A percentile compares a stretch with the other conserved stretches of the same genome.
Evolutionary conservation across 2,888 invertebrate species (phyloP).

Genomic region (Apotomis betuletana): DNA sequence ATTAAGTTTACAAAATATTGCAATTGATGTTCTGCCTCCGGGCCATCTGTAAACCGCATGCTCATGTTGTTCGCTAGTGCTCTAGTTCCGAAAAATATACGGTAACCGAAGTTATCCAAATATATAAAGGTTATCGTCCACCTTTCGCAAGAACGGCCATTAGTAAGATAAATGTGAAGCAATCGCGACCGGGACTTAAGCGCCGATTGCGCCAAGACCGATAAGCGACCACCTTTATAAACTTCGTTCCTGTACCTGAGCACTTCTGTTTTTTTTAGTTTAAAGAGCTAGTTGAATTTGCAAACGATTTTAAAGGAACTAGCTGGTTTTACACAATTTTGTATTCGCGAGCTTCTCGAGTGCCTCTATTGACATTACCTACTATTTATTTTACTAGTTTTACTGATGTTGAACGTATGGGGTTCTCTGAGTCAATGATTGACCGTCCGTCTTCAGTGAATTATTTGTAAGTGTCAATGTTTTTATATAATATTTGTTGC

Average conservation of each 20-base stretch:
- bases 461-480: too few relatives aligned
- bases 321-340: too few relatives aligned
- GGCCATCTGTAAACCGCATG: too few relatives aligned
- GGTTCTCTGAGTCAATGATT: too few relatives aligned
- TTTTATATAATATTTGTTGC: too few relatives aligned
- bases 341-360: too few relatives aligned
- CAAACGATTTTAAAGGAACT: not conserved
- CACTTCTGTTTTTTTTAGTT: not conserved
- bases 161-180: constrained; percentile 33
- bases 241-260: constrained; percentile 12
- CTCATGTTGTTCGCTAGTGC: not conserved
- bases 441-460: too few relatives aligned
- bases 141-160: constrained; percentile 23
- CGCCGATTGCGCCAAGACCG: constrained; percentile 16
- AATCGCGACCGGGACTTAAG: constrained; percentile 24
- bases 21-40: too few relatives aligned
- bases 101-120: constrained; percentile 18
- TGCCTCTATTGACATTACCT: too few relatives aligned
- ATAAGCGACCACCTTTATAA: constrained; percentile 39
- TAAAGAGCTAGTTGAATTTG: not conserved
- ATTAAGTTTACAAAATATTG: too few relatives aligned
- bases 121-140: constrained; percentile 33
- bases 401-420: too few relatives aligned
- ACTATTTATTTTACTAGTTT: too few relatives aligned
- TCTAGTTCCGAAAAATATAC: not conserved